Evolutionary conservation across 2,797 vertebrate genomes (phyloP).

Genomic region (Setipinna tenuifilis): DNA sequence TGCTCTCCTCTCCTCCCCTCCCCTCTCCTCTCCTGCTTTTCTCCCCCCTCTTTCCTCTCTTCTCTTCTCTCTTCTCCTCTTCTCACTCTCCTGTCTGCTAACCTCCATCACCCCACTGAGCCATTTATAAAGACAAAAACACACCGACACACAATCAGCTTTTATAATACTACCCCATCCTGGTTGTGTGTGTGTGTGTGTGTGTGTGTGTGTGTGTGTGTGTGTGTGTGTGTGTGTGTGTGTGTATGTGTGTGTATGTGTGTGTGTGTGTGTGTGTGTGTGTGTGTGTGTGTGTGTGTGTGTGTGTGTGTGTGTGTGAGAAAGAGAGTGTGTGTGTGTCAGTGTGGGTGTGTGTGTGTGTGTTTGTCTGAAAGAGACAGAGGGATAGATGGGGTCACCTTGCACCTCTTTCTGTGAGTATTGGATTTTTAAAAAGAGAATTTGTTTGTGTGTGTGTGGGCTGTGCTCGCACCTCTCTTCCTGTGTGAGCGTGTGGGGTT

Average conservation of each 20-base stretch:
- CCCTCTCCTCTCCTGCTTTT: neutral
- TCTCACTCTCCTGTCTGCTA: neutral
- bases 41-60: neutral
- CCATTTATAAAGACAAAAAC: conserved; percentile 11
- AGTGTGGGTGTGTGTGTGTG: neutral
- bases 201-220: conserved; percentile 23
- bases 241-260: neutral
- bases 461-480: no score
- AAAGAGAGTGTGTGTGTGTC: no score
- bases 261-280: conserved; percentile 41
- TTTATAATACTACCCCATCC: neutral
- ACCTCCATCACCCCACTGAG: neutral
- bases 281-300: conserved; percentile 45
- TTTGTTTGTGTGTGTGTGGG: neutral
- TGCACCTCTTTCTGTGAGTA: neutral
- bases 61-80: neutral
- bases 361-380: neutral
- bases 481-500: neutral
- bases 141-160: neutral
- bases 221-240: no score
- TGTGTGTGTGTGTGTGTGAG: conserved; percentile 29
- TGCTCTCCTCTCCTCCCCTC: neutral
- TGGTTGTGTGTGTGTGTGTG: conserved; percentile 41
- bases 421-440: conserved; percentile 4
- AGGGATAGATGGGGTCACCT: neutral